Evolutionary conservation across 2,888 invertebrate species (phyloP), one percentile per base, ranked within the genome.

Genomic region (Chloroclysta siterata): DNA sequence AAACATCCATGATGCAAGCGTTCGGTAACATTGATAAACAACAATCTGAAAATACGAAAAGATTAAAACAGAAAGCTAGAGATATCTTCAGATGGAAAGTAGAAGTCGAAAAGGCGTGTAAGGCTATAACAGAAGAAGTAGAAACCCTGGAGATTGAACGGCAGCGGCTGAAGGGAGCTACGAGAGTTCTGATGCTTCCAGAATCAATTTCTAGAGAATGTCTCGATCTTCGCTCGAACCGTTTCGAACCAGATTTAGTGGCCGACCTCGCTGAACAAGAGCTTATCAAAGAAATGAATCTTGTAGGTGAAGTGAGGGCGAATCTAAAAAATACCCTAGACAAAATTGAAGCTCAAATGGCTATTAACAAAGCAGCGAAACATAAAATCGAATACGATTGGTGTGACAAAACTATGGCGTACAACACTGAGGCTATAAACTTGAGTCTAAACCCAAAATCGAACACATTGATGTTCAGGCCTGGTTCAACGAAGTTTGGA

Each of bases 341-440:
- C 42, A 94, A 95, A 76, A 95, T 97, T 33, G 95, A 96, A 70
- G 91, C 94, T 42, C 97, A 97, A 84, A 89, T 96, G 79, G 80
- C 94, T 33, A 94, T 96, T 73, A 95, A 97, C 78, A 96, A 96
- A 77, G 95, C 96, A 14, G 96, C 96, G 0, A 98, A 98, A 81
- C 95, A 96, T 71, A 94, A 95, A 48, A 93, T 98, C 63, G 98
- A 98, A 87, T 96, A 95, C 78, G 98, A 98, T 82, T 98, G 98
- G 97, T 97, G 97, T 76, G 97, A 98, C 80, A 98, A 98, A 89
- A 94, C 94, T 63, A 95, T 97, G 80, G 95, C 97, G 0, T 95
- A 96, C 76, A 95, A 96, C 71, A 95, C 97, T 4, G 98, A 98
- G 75, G 87, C 95, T 0, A 86, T 88, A 0, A 96, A 96, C 81